Percentiles rank a stretch among this genome's conserved stretches.
Conservation (phyloP, 2,113 vertebrate genomes). For the Dromiciops gliroides region DNA sequence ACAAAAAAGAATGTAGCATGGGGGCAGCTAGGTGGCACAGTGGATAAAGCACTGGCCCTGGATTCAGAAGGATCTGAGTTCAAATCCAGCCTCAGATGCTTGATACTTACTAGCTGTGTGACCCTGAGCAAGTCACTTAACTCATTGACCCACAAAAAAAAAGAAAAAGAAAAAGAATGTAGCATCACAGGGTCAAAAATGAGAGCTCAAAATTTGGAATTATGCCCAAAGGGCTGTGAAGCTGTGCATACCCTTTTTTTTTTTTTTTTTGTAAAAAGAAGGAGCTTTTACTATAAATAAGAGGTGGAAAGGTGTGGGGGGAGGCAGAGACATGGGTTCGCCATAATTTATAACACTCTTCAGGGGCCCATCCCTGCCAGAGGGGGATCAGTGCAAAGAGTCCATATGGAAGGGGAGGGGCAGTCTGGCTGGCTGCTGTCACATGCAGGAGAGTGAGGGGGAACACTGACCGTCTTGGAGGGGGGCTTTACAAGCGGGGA, state of each 20-base stretch:
- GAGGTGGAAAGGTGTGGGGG: constrained; percentile 48
- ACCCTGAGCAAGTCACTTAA: too few species aligned
- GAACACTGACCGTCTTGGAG: constrained; percentile 64
- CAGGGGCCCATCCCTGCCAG: constrained; percentile 28
- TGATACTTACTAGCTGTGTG: too few species aligned
- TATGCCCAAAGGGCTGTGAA: too few species aligned
- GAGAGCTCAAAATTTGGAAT: too few species aligned
- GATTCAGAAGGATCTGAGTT: too few species aligned
- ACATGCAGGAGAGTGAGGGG: constrained; percentile 54
- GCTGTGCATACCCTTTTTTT: too few species aligned
- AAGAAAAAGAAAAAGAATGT: too few species aligned
- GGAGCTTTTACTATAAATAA: constrained; percentile 83
- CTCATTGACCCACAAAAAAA: too few species aligned
- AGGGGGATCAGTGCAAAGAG: not conserved
- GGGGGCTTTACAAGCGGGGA: constrained; percentile 8
- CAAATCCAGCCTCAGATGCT: too few species aligned
- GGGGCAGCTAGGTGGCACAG: too few species aligned
- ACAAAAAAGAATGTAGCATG: too few species aligned
- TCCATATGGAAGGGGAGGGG: not conserved
- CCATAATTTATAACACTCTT: constrained; percentile 79
- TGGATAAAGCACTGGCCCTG: too few species aligned
- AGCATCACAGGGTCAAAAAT: not conserved
- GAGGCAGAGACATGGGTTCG: constrained; percentile 41
- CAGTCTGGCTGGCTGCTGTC: constrained; percentile 6
- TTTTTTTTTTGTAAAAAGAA: constrained; percentile 77